A percentile compares a stretch with the other conserved stretches of the same genome.
phyloP scores from a whole-genome alignment of 2,888 invertebrate genomes.

The Parnassius smintheus region DNA sequence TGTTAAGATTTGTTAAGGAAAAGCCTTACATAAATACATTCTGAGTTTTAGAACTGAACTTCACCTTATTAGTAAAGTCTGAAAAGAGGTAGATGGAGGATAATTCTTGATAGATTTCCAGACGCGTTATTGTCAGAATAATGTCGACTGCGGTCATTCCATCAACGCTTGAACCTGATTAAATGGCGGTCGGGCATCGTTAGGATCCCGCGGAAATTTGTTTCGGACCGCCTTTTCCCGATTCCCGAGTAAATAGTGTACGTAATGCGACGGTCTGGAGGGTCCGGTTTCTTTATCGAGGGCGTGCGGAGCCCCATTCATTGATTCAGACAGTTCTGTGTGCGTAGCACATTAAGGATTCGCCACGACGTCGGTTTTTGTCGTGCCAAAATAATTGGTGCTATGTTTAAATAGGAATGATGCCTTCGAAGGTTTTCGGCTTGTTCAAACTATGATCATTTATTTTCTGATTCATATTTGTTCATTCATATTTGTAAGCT shows the following conservation, averaged over 20 bases:
- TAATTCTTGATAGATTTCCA: conserved; percentile 53
- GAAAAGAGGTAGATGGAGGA: conserved; percentile 27
- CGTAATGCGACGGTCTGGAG: conserved; percentile 34
- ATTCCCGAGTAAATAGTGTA: conserved; percentile 49
- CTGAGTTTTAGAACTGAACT: too few relatives aligned
- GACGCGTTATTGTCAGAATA: conserved; percentile 41
- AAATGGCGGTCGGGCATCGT: conserved; percentile 64
- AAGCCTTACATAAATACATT: too few relatives aligned
- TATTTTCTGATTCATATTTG: too few relatives aligned
- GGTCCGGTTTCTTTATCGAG: neutral
- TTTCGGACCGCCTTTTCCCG: conserved; percentile 53
- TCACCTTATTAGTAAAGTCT: too few relatives aligned
- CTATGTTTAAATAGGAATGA: too few relatives aligned
- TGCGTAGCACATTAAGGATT: conserved; percentile 10
- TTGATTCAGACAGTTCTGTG: conserved; percentile 22
- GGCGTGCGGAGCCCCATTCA: conserved; percentile 6
- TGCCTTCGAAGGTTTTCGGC: too few relatives aligned
- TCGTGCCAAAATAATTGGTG: too few relatives aligned
- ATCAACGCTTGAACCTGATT: conserved; percentile 70
- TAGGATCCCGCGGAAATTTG: conserved; percentile 56
- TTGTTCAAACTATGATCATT: too few relatives aligned
- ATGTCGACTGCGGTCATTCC: conserved; percentile 49
- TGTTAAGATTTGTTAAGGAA: too few relatives aligned
- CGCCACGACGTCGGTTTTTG: neutral
- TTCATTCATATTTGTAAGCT: too few relatives aligned